phyloP scores from a whole-genome alignment of 2,888 invertebrate genomes.

The Nemotelus pantherinus region DNA sequence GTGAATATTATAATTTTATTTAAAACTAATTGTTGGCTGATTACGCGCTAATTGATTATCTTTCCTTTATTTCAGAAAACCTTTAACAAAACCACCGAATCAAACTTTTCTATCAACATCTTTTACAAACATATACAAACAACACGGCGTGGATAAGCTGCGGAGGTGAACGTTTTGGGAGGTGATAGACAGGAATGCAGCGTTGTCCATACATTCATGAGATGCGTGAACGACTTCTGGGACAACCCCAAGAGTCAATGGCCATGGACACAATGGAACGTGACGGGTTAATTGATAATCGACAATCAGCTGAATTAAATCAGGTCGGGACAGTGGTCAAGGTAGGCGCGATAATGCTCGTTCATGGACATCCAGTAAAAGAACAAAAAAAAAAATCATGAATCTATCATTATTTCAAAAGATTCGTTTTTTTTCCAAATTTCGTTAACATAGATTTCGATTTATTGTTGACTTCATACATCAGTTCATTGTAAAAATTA shows the following conservation, averaged over 20 bases:
- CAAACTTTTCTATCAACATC: slow-evolving; percentile 18
- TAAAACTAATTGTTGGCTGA: too few species aligned
- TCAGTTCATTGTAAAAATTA: too few species aligned
- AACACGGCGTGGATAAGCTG: slow-evolving; percentile 8
- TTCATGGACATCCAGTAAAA: slow-evolving; percentile 57
- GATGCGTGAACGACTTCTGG: slow-evolving; percentile 91
- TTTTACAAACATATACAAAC: slow-evolving; percentile 14
- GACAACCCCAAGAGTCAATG: slow-evolving; percentile 74
- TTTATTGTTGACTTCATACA: too few species aligned
- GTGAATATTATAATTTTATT: too few species aligned
- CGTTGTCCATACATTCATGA: slow-evolving; percentile 91
- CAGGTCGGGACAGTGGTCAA: slow-evolving; percentile 90
- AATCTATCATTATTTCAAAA: background rate
- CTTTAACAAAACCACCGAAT: slow-evolving; percentile 20
- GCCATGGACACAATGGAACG: slow-evolving; percentile 72
- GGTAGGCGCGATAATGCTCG: slow-evolving; percentile 70
- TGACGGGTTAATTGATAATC: slow-evolving; percentile 65
- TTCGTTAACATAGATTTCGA: too few species aligned
- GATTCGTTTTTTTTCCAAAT: background rate
- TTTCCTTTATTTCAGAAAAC: background rate
- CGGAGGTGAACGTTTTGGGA: slow-evolving; percentile 10
- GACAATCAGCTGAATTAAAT: slow-evolving; percentile 69
- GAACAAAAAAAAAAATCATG: slow-evolving; percentile 47
- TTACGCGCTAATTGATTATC: background rate
- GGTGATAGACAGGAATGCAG: slow-evolving; percentile 61